Base-by-base conservation (phyloP, 2,888 invertebrate genomes). In the Stegana nigrithorax region DNA sequence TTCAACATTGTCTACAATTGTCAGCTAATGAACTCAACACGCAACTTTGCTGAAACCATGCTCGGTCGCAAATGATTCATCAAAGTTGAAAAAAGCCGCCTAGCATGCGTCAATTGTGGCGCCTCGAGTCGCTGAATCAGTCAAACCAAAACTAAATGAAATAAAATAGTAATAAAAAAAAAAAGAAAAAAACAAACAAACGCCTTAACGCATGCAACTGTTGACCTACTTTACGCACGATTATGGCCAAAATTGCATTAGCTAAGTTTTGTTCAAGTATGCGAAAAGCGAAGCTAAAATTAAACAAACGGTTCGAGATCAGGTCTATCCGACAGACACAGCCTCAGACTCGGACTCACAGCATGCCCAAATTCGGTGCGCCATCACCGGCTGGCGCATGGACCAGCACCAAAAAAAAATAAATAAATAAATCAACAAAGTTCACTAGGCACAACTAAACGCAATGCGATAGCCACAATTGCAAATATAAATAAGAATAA, bases 161-260 rank as follows among this genome's bases (percentile, higher is more conserved):
- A 8, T 25, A 12, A 2, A n/a, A n/a, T n/a, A n/a, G n/a, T n/a
- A n/a, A n/a, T n/a, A n/a, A n/a, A n/a, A n/a, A n/a, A n/a, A n/a
- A n/a, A n/a, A n/a, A n/a, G n/a, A n/a, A n/a, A n/a, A n/a, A n/a
- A n/a, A n/a, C n/a, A n/a, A n/a, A n/a, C n/a, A 72, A 63, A 27
- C 47, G 32, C 39, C 56, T 56, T 58, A 63, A 62, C 51, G 19
- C 66, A 14, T 36, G 45, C 66, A 60, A 56, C 74, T n/a, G n/a
- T 12, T 55, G 77, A 78, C 77, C 77, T 72, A 75, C 79, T 73
- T 78, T 77, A 68, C 64, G 65, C 72, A 73, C 71, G 74, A 68
- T 66, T 72, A 68, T 68, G 67, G 66, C 74, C 75, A 74, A 75
- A 73, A 65, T 57, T 47, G 57, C 55, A n/a, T n/a, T n/a, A n/a